phyloP scores from a whole-genome alignment of 2,888 invertebrate genomes.

The Selenia dentaria region DNA sequence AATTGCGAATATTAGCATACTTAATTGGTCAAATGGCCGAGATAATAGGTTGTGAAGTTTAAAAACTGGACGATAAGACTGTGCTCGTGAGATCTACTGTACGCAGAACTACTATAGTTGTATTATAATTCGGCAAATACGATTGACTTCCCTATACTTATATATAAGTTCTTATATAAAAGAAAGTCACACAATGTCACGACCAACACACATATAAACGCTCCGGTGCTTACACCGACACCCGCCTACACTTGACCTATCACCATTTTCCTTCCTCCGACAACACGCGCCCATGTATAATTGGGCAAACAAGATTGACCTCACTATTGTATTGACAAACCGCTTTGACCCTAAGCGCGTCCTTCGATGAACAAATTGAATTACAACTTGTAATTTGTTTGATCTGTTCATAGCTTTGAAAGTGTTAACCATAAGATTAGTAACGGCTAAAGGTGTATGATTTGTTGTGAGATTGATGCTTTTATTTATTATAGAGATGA shows the following conservation, averaged over 20 bases:
- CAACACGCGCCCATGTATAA: constrained; percentile 30
- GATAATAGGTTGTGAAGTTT: too few species aligned
- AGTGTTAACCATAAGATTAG: constrained; percentile 6
- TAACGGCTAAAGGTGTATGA: background rate
- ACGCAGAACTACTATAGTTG: too few species aligned
- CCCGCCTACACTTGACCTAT: constrained; percentile 31
- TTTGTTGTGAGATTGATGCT: constrained; percentile 14
- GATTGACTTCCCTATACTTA: too few species aligned
- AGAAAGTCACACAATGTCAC: too few species aligned
- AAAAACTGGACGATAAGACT: too few species aligned
- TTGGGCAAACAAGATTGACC: constrained; percentile 44
- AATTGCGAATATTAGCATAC: too few species aligned
- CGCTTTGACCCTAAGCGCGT: constrained; percentile 28
- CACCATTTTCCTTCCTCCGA: constrained; percentile 32
- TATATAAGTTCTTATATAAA: too few species aligned
- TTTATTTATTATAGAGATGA: background rate
- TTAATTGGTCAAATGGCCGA: too few species aligned
- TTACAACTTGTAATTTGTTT: constrained; percentile 17
- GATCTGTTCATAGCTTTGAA: constrained; percentile 9
- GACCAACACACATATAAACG: too few species aligned
- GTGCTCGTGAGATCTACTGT: too few species aligned
- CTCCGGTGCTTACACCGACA: constrained; percentile 10
- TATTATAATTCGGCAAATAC: too few species aligned
- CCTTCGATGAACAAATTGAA: constrained; percentile 26
- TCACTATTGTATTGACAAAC: constrained; percentile 40